Evolutionary conservation across 1,140 invertebrate genomes (phyloP).

Genomic region (Tetragonula clypearis): DNA sequence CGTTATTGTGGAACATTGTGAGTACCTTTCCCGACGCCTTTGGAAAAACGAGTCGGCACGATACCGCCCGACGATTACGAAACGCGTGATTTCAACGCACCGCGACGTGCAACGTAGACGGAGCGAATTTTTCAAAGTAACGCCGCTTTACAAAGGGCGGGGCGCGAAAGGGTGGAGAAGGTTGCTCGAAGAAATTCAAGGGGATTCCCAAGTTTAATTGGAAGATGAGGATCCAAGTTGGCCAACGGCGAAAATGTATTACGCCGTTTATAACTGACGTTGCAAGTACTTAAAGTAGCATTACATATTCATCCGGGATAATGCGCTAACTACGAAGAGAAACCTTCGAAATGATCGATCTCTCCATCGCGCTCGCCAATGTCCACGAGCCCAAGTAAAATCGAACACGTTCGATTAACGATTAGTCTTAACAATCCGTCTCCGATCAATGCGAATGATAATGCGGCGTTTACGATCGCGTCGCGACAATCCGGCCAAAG

Average conservation of each 20-base stretch:
- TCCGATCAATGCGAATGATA: no score
- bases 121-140: neutral
- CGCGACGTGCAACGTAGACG: no score
- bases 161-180: constrained; percentile 7
- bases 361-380: no score
- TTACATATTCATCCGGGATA: constrained; percentile 55
- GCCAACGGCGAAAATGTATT: constrained; percentile 36
- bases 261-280: constrained; percentile 47
- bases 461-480: no score
- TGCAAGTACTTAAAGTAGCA: constrained; percentile 56
- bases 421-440: neutral
- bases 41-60: neutral
- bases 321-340: constrained; percentile 36
- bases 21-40: neutral
- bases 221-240: constrained; percentile 45
- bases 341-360: constrained; percentile 7
- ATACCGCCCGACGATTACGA: no score
- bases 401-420: neutral
- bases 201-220: constrained; percentile 61
- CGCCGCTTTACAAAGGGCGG: neutral
- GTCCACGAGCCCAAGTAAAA: neutral
- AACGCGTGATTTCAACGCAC: neutral
- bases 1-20: neutral
- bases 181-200: constrained; percentile 37
- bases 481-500: no score